Evolutionary conservation across 2,797 vertebrate species (phyloP).

Genomic region (Falco cherrug): DNA sequence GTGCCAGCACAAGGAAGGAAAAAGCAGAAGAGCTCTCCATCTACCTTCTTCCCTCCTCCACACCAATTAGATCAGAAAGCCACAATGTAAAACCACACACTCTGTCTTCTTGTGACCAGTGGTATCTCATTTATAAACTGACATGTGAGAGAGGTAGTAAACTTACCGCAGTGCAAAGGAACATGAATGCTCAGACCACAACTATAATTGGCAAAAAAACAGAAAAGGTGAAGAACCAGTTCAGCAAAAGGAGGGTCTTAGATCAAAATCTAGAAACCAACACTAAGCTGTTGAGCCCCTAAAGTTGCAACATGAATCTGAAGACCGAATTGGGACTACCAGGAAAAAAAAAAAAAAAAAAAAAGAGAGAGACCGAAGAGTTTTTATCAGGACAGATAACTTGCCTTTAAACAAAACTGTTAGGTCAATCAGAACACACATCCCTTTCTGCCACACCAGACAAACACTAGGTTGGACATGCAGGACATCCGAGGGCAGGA

Average conservation of each 20-base stretch:
- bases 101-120: background rate
- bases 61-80: background rate
- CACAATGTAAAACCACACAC: background rate
- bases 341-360: background rate
- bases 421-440: background rate
- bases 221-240: background rate
- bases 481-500: background rate
- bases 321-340: background rate
- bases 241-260: background rate
- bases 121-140: background rate
- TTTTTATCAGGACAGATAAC: background rate
- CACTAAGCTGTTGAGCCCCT: background rate
- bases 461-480: accelerated
- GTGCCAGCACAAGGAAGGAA: background rate
- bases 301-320: background rate
- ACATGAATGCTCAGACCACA: background rate
- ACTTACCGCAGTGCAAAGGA: background rate
- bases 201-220: background rate
- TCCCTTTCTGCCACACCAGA: background rate
- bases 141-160: background rate
- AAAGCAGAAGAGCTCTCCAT: background rate
- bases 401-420: background rate
- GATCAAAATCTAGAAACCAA: background rate
- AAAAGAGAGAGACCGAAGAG: background rate
- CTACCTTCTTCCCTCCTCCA: background rate